Base-by-base conservation (phyloP, 2,888 invertebrate species). In the Cataglyphis albicans region DNA sequence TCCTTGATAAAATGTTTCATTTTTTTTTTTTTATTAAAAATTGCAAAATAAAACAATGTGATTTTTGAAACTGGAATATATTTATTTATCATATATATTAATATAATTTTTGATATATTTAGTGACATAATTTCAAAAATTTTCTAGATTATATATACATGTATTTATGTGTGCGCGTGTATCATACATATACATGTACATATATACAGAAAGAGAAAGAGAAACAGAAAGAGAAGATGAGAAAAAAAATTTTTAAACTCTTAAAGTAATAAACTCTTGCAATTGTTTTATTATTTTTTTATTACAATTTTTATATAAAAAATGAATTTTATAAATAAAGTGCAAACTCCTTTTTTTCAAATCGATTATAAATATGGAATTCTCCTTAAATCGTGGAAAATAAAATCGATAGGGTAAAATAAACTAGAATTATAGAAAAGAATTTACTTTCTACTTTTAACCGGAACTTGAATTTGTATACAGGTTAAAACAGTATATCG, bases 401-500 rank as follows among this genome's bases (percentile, higher is more conserved):
- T 38, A 59, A 29, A 32, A 59, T 29, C 0, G 7, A 25, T 73
- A 12, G 6, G 18, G 38, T 7, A 15, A 75, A 32, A 48, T 44
- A 63, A 63, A 64, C 15, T 68, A 1, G 4, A 29, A 12, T 55
- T 29, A n/a, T 29, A 18, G 32, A 21, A 4, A 52, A 18, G 5
- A n/a, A 76, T 41, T 57, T 29, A 55, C 21, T 15, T 7, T 52
- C n/a, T 52, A n/a, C 7, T 57, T 9, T 41, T 21, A 57, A 52
- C 1, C 9, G 25, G 32, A 41, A 29, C n/a, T 7, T 52, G 52
- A 52, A 52, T 52, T 7, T 52, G n/a, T 52, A 52, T 52, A n/a
- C 73, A 61, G 32, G 15, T 74, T 44, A 29, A 65, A 35, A 59
- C 44, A 80, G 41, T 63, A 70, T 52, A 44, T 15, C 76, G 72